Percentiles rank a stretch among this genome's conserved stretches.
Evolutionary conservation across 2,797 vertebrate genomes (phyloP).

Genomic region (Otolemur crassicaudatus): DNA sequence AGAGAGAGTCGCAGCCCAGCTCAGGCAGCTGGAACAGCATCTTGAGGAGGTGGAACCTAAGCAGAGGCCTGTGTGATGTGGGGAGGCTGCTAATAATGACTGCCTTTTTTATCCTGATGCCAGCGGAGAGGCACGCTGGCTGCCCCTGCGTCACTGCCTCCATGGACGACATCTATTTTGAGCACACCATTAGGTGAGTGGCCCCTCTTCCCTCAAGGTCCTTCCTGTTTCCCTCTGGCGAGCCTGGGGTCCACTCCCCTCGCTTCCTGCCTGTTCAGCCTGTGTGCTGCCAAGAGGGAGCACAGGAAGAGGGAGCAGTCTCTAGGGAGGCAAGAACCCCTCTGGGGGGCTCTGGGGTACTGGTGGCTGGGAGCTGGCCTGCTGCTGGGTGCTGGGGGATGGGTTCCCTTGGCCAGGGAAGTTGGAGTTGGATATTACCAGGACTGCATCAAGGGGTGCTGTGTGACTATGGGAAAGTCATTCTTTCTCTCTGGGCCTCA

Average conservation of each 20-base stretch:
- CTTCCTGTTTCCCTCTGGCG: background rate
- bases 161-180: conserved; percentile 98
- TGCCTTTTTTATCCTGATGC: conserved; percentile 73
- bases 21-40: accelerated
- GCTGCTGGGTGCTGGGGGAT: accelerated
- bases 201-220: background rate
- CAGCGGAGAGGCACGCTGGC: conserved; percentile 97
- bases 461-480: background rate
- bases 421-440: background rate
- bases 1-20: background rate
- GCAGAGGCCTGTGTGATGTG: background rate
- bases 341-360: background rate
- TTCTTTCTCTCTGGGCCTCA: background rate
- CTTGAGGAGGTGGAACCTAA: background rate
- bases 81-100: conserved; percentile 79
- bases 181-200: conserved; percentile 96
- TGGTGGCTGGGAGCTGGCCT: background rate
- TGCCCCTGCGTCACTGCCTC: conserved; percentile 97
- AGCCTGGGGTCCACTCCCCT: background rate
- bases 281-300: background rate
- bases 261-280: background rate
- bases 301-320: background rate
- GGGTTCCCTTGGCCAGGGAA: background rate
- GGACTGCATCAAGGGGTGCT: background rate
- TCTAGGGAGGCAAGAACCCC: too few relatives aligned